These are phyloP conservation scores for Pseudopleuronectes americanus DNA, from an alignment of 2,797 vertebrate species.

Conservation along the genomic window DNA sequence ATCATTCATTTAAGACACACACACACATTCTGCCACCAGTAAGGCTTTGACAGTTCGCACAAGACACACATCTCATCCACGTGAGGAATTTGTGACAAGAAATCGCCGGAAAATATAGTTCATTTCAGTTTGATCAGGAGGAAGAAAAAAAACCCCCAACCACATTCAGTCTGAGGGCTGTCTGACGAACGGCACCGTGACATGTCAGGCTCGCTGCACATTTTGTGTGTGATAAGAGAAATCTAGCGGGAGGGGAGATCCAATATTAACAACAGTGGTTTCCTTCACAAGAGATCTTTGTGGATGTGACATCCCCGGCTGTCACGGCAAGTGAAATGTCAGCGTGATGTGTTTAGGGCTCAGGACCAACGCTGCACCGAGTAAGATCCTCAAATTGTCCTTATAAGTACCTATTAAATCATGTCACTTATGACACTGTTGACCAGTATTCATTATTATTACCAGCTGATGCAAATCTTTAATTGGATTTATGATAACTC, in stretches of 20 bases:
- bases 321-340: conserved; percentile 30
- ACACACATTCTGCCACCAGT: conserved; percentile 48
- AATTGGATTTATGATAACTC: no score
- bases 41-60: conserved; percentile 61
- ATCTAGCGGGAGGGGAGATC: conserved; percentile 57
- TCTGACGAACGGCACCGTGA: conserved; percentile 63
- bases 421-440: not conserved
- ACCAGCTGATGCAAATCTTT: no score
- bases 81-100: conserved; percentile 62
- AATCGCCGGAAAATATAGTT: conserved; percentile 70
- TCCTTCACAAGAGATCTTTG: conserved; percentile 60
- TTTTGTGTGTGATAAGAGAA: conserved; percentile 73
- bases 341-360: not conserved
- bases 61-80: conserved; percentile 45
- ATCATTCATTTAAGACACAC: conserved; percentile 58
- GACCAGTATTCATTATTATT: not conserved
- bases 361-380: not conserved
- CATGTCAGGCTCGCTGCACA: conserved; percentile 66
- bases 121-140: conserved; percentile 63
- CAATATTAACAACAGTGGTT: conserved; percentile 55
- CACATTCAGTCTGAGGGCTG: conserved; percentile 54
- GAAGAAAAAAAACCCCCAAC: not conserved
- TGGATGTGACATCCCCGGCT: conserved; percentile 50
- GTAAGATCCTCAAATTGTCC: not conserved
- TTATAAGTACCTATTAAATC: not conserved